Evolutionary conservation across 2,113 vertebrate species (phyloP).

Genomic region (Rhea americana): DNA sequence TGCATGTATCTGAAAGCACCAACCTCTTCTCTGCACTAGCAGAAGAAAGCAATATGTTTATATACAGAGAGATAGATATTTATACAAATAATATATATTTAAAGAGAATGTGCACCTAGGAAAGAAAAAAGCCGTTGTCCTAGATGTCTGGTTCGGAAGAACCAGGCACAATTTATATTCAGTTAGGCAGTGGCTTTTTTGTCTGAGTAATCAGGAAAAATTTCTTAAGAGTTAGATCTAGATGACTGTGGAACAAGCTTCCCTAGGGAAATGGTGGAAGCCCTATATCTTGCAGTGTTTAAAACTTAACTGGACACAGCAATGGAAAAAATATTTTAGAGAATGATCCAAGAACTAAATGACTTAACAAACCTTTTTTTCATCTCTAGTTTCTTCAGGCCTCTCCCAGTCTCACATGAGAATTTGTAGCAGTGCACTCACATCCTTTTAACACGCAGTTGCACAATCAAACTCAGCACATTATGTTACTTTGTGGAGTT

Average conservation of each 20-base stretch:
- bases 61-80: too few relatives aligned
- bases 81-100: not conserved
- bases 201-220: slow-evolving; percentile 41
- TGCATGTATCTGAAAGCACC: not conserved
- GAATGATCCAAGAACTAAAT: slow-evolving; percentile 36
- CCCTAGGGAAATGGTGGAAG: slow-evolving; percentile 45
- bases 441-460: slow-evolving; percentile 39
- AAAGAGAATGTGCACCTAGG: not conserved
- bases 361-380: slow-evolving; percentile 46
- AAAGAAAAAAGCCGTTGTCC: not conserved
- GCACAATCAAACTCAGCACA: slow-evolving; percentile 52
- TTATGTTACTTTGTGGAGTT: slow-evolving; percentile 50
- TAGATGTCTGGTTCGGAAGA: not conserved
- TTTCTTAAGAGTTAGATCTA: not conserved
- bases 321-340: slow-evolving; percentile 49
- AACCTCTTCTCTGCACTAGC: not conserved
- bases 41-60: not conserved
- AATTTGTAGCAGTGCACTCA: slow-evolving; percentile 12
- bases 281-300: slow-evolving; percentile 42
- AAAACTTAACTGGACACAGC: slow-evolving; percentile 46
- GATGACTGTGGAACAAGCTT: slow-evolving; percentile 18
- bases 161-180: not conserved
- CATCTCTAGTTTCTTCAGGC: slow-evolving; percentile 52
- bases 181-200: slow-evolving; percentile 2
- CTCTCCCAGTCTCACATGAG: slow-evolving; percentile 36